phyloP scores from a whole-genome alignment of 2,888 invertebrate genomes.

The Tachina lurida region DNA sequence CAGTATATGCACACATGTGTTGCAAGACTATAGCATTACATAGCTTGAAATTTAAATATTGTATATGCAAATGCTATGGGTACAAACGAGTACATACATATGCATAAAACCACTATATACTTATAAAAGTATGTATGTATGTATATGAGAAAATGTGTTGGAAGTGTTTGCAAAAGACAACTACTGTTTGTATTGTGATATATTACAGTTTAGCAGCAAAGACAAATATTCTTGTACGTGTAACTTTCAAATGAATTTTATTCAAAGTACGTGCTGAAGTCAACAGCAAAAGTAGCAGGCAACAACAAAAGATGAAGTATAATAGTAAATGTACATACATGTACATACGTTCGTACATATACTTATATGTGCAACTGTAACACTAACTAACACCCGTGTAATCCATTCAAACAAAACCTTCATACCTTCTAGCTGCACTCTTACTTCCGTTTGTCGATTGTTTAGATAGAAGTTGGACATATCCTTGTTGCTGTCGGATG shows the following conservation, averaged over 20 bases:
- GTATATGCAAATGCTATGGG: slow-evolving; percentile 1
- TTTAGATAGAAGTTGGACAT: slow-evolving; percentile 56
- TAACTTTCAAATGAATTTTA: slow-evolving; percentile 55
- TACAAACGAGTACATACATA: background rate
- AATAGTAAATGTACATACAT: slow-evolving; percentile 17
- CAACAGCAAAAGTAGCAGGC: slow-evolving; percentile 33
- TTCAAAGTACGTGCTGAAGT: slow-evolving; percentile 60
- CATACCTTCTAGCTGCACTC: slow-evolving; percentile 42
- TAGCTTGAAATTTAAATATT: slow-evolving; percentile 41
- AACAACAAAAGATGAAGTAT: slow-evolving; percentile 6
- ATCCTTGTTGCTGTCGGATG: slow-evolving; percentile 38
- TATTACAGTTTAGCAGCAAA: slow-evolving; percentile 49
- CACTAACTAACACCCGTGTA: slow-evolving; percentile 9
- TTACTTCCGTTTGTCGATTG: slow-evolving; percentile 48
- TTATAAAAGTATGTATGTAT: background rate
- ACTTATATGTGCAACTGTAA: background rate
- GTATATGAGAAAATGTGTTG: background rate
- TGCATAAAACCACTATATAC: background rate
- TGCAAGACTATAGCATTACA: background rate
- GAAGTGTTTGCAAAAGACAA: slow-evolving; percentile 38
- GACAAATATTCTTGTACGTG: slow-evolving; percentile 56
- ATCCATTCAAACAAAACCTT: slow-evolving; percentile 9
- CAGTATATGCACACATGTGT: slow-evolving; percentile 9
- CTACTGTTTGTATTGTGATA: slow-evolving; percentile 13
- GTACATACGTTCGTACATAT: background rate